These are phyloP conservation scores for Archips crataeganus DNA, from an alignment of 2,888 invertebrate genomes.

Conservation along the genomic window DNA sequence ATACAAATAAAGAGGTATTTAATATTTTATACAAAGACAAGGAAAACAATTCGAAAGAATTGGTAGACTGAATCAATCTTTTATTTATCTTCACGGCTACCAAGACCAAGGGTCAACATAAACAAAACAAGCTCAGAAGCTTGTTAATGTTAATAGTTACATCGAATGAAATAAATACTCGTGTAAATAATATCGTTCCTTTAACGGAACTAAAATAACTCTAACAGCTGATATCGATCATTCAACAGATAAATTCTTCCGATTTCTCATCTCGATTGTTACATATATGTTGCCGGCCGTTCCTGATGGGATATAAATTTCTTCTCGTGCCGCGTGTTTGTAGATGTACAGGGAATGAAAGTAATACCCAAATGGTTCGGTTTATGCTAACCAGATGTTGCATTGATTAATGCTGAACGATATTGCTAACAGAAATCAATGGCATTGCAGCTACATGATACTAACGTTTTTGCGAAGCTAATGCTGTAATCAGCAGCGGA, in stretches of 20 bases:
- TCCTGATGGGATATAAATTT: conserved; percentile 31
- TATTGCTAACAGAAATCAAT: conserved; percentile 30
- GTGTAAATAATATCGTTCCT: conserved; percentile 1
- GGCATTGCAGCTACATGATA: conserved; percentile 2
- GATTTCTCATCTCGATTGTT: conserved; percentile 34
- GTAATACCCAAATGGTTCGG: conserved; percentile 37
- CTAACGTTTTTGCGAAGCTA: not conserved
- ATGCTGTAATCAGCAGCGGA: too few species aligned
- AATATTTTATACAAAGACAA: too few species aligned
- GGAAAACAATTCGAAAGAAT: not conserved
- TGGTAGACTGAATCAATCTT: not conserved
- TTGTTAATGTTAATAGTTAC: conserved; percentile 7
- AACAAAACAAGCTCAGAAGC: conserved; percentile 5
- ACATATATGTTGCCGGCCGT: conserved; percentile 33
- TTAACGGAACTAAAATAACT: conserved; percentile 20
- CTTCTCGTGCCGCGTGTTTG: conserved; percentile 15
- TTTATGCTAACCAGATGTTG: conserved; percentile 49
- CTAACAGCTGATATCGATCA: conserved; percentile 33
- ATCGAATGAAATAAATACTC: not conserved
- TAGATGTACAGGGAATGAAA: conserved; percentile 26
- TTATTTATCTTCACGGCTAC: conserved; percentile 1
- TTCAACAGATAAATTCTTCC: conserved; percentile 27
- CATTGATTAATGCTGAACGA: conserved; percentile 42
- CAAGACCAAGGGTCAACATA: not conserved
- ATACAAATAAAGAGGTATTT: too few species aligned